Evolutionary conservation across 2,888 invertebrate genomes (phyloP), one percentile per base, ranked within the genome.

Genomic region (Troides oblongomaculatus): DNA sequence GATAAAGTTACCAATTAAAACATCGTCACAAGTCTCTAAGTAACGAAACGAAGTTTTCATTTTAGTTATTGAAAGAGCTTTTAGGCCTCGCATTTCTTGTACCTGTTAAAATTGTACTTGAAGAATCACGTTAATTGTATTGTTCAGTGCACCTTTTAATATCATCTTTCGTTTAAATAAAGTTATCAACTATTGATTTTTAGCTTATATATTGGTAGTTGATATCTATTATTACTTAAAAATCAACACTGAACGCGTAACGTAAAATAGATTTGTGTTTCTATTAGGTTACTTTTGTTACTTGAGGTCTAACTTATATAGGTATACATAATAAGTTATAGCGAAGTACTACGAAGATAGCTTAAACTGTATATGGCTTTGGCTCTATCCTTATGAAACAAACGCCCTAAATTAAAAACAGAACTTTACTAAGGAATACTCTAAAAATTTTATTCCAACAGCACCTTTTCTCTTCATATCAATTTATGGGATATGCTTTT

Each of bases 1-100:
- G 57, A 46, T 69, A 69, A 69, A 69, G 69, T 65, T 69, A 69
- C 69, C 62, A 57, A 36, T 69, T 65, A 69, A 69, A 64, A 64
- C 43, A 69, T 18, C 53, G 69, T 64, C 61, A 65, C 63, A 60
- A 60, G 57, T 68, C 60, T 36, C 56, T 61, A 64, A 64, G 68
- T 56, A 64, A 30, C 17, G 39, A 64, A 64, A 69, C 57, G 53
- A 69, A 65, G 65, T 65, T 69, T 64, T 46, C 25, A 36, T 65
- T 64, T 62, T 58, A 62, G 62, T 66, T 65, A 69, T 69, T 23
- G 62, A 62, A n/a, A 69, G 62, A 69, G 68, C 64, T 69, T 69
- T 69, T 60, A 64, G 64, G 60, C 60, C 21, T 57, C 62, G 46
- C 58, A 62, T 64, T 64, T 69, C 56, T 68, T 57, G 21, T 58